Evolutionary conservation across 2,113 vertebrate species (phyloP), one percentile per base, ranked within the genome.

Genomic region (Petrocephalus microphthalmus): DNA sequence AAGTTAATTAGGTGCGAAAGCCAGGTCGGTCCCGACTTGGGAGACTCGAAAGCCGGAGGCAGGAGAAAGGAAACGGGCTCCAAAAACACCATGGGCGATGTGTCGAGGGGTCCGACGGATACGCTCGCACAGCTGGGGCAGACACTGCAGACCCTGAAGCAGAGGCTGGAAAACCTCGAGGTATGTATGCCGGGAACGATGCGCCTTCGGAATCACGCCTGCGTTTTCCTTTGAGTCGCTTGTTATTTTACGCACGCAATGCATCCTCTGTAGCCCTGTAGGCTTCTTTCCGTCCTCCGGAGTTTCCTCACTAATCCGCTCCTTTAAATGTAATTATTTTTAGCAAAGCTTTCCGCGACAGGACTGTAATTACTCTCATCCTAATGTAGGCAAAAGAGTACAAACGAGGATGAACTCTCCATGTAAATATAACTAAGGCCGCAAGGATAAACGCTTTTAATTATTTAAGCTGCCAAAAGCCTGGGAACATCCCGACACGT

Each of bases 1-100:
- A 99, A 99, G 90, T 95, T 99, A 95, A 97, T 95, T 92, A 95
- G 98, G 84, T 99, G 98, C 90, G 98, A 99, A 94, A 97, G 97
- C 89, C 97, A 98, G 94, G 96, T 96, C 87, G 89, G 92, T 49
- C 94, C 96, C 86, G 97, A 96, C 89, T 93, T 95, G 64, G 95
- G 95, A 13, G 95, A 95, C 88, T 13, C 88, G 67, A 93, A 92
- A 88, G 87, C 94, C 19, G 95, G 95, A 20, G 94, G 94, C 8
- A 92, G 94, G 89, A 95, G 96, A 89, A 95, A 96, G 90, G 95
- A 92, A 67, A 92, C 93, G 6, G 95, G 95, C 60, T 91, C 92
- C 81, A 99, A 98, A 92, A 97, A 98, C 94, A 97, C 97, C 60
- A 98, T 98, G 97, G 98, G 97, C 86, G 98, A 99, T 91, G 96